These are phyloP conservation scores for Scylla paramamosain DNA, from an alignment of 1,140 invertebrate species.

Conservation along the genomic window DNA sequence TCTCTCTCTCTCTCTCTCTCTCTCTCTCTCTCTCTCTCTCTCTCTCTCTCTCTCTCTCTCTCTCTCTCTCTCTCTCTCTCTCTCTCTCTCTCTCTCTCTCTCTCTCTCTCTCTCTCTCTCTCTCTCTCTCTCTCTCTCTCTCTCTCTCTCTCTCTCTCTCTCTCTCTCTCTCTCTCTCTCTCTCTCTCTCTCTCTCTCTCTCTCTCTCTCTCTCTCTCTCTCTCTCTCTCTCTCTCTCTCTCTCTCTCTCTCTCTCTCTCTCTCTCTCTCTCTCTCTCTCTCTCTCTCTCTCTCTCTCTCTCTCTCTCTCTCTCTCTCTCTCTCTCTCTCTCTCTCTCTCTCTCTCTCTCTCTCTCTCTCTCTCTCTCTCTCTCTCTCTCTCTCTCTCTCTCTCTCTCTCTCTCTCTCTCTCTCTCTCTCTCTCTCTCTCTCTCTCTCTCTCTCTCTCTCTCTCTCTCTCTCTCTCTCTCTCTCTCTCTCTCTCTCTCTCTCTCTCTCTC, in stretches of 20 bases:
- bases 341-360: slow-evolving; percentile 77
- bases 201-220: slow-evolving; percentile 67
- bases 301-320: slow-evolving; percentile 77
- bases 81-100: slow-evolving; percentile 67
- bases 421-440: slow-evolving; percentile 77
- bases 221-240: slow-evolving; percentile 77
- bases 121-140: slow-evolving; percentile 77
- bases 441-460: slow-evolving; percentile 67
- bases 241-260: slow-evolving; percentile 77
- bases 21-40: slow-evolving; percentile 67
- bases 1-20: slow-evolving; percentile 77
- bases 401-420: slow-evolving; percentile 77
- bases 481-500: slow-evolving; percentile 77
- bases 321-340: slow-evolving; percentile 67
- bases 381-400: slow-evolving; percentile 67
- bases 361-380: slow-evolving; percentile 77
- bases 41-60: slow-evolving; percentile 77
- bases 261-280: slow-evolving; percentile 67
- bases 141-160: slow-evolving; percentile 67
- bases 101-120: slow-evolving; percentile 77
- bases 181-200: slow-evolving; percentile 77
- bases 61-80: slow-evolving; percentile 77
- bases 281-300: slow-evolving; percentile 77
- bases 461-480: slow-evolving; percentile 77
- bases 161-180: slow-evolving; percentile 77